Conservation (phyloP, 2,888 invertebrate species). For the Phengaris alcon region DNA sequence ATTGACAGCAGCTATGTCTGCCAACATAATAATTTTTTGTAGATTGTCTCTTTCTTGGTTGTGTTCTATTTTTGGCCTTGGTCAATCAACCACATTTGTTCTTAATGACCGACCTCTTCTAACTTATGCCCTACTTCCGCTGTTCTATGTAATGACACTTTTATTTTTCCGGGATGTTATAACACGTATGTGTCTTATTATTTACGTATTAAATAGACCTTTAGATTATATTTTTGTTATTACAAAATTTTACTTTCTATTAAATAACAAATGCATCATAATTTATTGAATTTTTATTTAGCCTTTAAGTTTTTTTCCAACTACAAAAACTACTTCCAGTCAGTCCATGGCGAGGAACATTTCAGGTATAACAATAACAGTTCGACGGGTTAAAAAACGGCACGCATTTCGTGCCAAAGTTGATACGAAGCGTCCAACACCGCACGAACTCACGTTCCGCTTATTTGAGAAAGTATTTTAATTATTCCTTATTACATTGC, state of each 20-base stretch:
- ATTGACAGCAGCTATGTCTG: constrained; percentile 13
- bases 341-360: background rate
- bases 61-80: background rate
- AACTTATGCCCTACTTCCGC: constrained; percentile 37
- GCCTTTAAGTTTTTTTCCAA: too few relatives aligned
- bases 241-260: too few relatives aligned
- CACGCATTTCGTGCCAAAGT: constrained; percentile 55
- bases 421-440: constrained; percentile 56
- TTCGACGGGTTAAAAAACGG: constrained; percentile 46
- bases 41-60: background rate
- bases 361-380: constrained; percentile 6
- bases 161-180: constrained; percentile 48
- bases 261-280: too few relatives aligned
- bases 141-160: constrained; percentile 51
- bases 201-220: too few relatives aligned
- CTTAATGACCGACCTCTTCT: constrained; percentile 34
- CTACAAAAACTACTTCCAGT: too few relatives aligned
- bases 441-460: constrained; percentile 66
- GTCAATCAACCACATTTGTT: background rate
- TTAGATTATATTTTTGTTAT: too few relatives aligned
- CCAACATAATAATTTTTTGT: background rate
- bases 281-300: too few relatives aligned
- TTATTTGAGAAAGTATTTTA: constrained; percentile 58
- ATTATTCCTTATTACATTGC: constrained; percentile 36
- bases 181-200: constrained; percentile 16